Percentiles rank a stretch among this genome's conserved stretches.
phyloP scores from a whole-genome alignment of 2,888 invertebrate genomes.

The Volucella inanis region DNA sequence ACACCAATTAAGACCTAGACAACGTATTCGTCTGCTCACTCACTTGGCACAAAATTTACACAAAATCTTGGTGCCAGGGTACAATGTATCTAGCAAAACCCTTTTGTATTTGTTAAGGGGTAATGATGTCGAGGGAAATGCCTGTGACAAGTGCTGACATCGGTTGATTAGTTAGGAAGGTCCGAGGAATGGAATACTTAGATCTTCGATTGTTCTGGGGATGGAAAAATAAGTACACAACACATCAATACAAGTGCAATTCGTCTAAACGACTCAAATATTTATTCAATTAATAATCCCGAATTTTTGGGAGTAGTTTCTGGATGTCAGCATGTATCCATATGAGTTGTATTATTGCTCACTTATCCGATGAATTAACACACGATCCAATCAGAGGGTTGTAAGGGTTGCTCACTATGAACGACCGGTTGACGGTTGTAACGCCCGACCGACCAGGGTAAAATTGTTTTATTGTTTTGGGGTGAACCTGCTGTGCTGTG shows the following conservation, averaged over 20 bases:
- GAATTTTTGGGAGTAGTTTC: slow-evolving; percentile 41
- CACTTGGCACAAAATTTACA: not conserved
- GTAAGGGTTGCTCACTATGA: slow-evolving; percentile 31
- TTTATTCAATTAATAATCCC: slow-evolving; percentile 73
- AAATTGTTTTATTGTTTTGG: slow-evolving; percentile 50
- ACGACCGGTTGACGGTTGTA: not conserved
- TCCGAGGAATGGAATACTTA: slow-evolving; percentile 8
- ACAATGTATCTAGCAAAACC: not conserved
- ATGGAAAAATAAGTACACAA: slow-evolving; percentile 22
- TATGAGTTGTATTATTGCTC: slow-evolving; percentile 77
- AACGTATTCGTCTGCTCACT: not conserved
- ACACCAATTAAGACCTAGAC: slow-evolving; percentile 51
- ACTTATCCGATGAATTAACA: slow-evolving; percentile 81
- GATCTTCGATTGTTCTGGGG: slow-evolving; percentile 22
- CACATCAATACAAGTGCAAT: slow-evolving; percentile 1
- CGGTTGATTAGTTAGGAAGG: slow-evolving; percentile 41
- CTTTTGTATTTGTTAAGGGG: slow-evolving; percentile 14
- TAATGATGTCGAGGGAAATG: slow-evolving; percentile 19
- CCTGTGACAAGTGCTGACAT: slow-evolving; percentile 43
- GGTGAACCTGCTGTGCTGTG: slow-evolving; percentile 71
- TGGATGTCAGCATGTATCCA: slow-evolving; percentile 61
- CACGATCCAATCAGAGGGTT: slow-evolving; percentile 70
- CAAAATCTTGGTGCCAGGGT: no score
- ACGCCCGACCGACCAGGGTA: not conserved
- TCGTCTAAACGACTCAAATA: slow-evolving; percentile 71